Percentiles rank a stretch among this genome's conserved stretches.
These are phyloP conservation scores for Pocillopora meandrina DNA, from an alignment of 92 coral and sea anemone species.

Conservation along the genomic window DNA sequence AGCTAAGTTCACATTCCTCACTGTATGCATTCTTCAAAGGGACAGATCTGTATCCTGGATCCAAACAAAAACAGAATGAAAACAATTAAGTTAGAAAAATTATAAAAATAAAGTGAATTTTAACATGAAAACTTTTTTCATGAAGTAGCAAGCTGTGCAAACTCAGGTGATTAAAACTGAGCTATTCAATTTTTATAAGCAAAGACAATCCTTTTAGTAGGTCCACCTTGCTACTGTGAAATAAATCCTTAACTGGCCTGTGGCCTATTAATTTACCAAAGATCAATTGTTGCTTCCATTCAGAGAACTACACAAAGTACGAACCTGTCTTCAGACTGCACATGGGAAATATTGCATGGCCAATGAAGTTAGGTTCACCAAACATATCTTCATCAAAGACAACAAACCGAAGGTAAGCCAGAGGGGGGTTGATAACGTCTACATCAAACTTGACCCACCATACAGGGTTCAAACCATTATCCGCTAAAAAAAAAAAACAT, in stretches of 20 bases:
- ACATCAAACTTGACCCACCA: conserved; percentile 90
- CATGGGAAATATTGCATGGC: conserved; percentile 96
- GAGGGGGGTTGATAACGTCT: conserved; percentile 87
- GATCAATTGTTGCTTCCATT: too few relatives aligned
- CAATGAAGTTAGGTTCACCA: conserved; percentile 99
- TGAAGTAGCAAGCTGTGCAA: background rate
- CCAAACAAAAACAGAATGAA: background rate
- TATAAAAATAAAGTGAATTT: background rate
- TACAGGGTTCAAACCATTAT: conserved; percentile 92
- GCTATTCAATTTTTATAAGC: too few relatives aligned
- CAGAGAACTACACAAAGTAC: background rate
- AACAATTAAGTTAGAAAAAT: background rate
- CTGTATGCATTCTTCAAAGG: conserved; percentile 94
- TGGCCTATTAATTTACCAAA: too few relatives aligned
- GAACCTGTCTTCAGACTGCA: conserved; percentile 89
- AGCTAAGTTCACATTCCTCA: conserved; percentile 86
- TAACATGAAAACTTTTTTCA: background rate
- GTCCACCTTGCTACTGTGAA: too few relatives aligned
- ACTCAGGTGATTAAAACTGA: too few relatives aligned
- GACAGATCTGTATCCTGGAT: conserved; percentile 88
- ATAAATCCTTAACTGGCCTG: too few relatives aligned
- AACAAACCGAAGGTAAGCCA: conserved; percentile 92
- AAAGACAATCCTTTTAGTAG: too few relatives aligned
- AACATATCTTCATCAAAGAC: conserved; percentile 98
- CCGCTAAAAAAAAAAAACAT: conserved; percentile 64